A percentile compares a stretch with the other conserved stretches of the same genome.
Conservation (phyloP, 1,140 invertebrate genomes). For the Oppia nitens region DNA sequence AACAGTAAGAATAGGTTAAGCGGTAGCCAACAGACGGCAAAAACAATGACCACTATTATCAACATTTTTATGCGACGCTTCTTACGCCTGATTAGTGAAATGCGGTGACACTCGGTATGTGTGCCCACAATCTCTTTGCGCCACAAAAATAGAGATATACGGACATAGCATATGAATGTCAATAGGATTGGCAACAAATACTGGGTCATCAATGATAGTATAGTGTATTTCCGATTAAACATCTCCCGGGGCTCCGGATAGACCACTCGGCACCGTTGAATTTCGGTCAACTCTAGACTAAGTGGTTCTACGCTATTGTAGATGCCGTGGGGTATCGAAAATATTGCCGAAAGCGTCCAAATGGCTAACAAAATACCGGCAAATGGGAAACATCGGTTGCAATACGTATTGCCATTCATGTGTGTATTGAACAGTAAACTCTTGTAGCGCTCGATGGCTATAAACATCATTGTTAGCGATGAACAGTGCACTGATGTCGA, state of each 20-base stretch:
- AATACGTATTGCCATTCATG: too few species aligned
- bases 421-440: conserved; percentile 33
- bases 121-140: conserved; percentile 23
- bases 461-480: conserved; percentile 36
- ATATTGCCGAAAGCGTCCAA: too few species aligned
- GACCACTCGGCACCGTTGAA: conserved; percentile 27
- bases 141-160: conserved; percentile 28
- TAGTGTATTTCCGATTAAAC: conserved; percentile 26
- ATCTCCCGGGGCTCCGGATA: conserved; percentile 28
- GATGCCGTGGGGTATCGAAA: conserved; percentile 35
- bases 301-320: conserved; percentile 24
- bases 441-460: conserved; percentile 34
- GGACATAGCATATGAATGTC: conserved; percentile 29
- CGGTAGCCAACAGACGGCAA: conserved; percentile 36
- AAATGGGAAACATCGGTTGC: too few species aligned
- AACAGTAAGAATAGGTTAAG: conserved; percentile 32
- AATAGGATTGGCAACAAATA: conserved; percentile 35
- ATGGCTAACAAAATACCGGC: too few species aligned
- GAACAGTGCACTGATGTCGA: conserved; percentile 30
- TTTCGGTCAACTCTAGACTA: not conserved
- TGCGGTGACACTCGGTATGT: not conserved
- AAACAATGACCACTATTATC: conserved; percentile 24
- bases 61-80: not conserved
- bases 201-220: conserved; percentile 32
- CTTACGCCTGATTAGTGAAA: not conserved